Evolutionary conservation across 2,113 vertebrate genomes (phyloP).

Genomic region (Gadus chalcogrammus): DNA sequence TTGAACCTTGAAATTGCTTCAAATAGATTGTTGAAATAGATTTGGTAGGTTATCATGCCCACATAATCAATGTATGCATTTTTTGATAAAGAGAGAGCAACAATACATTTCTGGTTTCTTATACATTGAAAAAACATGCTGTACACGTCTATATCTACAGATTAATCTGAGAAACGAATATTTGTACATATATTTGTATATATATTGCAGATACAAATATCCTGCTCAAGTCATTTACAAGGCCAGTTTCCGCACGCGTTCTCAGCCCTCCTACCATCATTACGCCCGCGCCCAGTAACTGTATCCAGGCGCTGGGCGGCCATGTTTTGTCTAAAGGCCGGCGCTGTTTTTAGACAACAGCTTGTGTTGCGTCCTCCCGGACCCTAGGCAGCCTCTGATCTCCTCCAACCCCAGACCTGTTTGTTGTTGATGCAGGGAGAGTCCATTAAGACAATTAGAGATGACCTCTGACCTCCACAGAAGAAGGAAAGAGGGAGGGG

Average conservation of each 20-base stretch:
- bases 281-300: not conserved
- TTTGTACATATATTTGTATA: not conserved
- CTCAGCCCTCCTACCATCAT: too few species aligned
- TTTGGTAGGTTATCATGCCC: too few species aligned
- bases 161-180: not conserved
- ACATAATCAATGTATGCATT: too few species aligned
- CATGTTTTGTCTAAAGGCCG: constrained; percentile 50
- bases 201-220: not conserved
- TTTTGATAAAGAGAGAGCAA: too few species aligned
- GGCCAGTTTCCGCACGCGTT: not conserved
- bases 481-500: not conserved
- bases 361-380: constrained; percentile 49
- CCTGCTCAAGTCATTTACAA: not conserved
- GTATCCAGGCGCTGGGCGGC: constrained; percentile 2
- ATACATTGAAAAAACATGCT: too few species aligned
- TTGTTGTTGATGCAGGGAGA: constrained; percentile 52
- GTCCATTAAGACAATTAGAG: constrained; percentile 66
- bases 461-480: constrained; percentile 55
- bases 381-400: constrained; percentile 45
- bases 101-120: too few species aligned
- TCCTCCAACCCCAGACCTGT: constrained; percentile 41
- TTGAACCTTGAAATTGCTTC: too few species aligned
- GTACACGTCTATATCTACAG: not conserved
- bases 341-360: constrained; percentile 30
- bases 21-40: too few species aligned